Evolutionary conservation across 2,113 vertebrate species (phyloP), one percentile per base, ranked within the genome.

Genomic region (Echinops telfairi): DNA sequence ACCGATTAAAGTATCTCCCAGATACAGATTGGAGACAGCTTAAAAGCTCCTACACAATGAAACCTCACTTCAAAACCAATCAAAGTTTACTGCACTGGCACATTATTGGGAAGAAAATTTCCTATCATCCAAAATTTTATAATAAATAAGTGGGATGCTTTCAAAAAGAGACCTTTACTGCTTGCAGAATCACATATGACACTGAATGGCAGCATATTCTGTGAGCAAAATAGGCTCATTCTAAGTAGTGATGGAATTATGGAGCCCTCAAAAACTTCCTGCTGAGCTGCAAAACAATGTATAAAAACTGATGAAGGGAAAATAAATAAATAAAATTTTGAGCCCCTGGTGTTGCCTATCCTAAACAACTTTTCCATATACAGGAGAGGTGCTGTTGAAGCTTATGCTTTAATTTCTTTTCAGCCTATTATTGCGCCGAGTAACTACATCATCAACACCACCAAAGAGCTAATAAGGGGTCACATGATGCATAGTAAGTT

Each of bases 21-120:
- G 90, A 92, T 97, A 96, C 71, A 90, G 82, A 95, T 76, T 96
- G 79, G 91, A 98, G 97, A 97, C 97, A 97, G 97, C 95, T 98
- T 98, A 97, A 98, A 98, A 98, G 97, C 96, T 94, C 95, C 88
- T 77, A 73, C 81, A 96, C 97, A 97, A 98, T 96, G 94, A 97
- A 97, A 97, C 95, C 95, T 91, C 80, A 96, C 94, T 97, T 98
- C 97, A 95, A 97, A 97, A 97, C 90, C 97, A 97, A 96, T 98
- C 97, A 97, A 86, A 96, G 94, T 98, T 98, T 97, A 95, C 97
- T 96, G 95, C 92, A 92, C 97, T 93, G 85, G 88, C 97, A 95
- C 97, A 96, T 98, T 97, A 97, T 95, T 94, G 38, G 36, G 0
- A 91, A 96, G 29, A 97, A 98, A 66, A 97, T 97, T 97, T 95